These are phyloP conservation scores for Lagorchestes hirsutus DNA, from an alignment of 2,797 vertebrate species.

Conservation along the genomic window DNA sequence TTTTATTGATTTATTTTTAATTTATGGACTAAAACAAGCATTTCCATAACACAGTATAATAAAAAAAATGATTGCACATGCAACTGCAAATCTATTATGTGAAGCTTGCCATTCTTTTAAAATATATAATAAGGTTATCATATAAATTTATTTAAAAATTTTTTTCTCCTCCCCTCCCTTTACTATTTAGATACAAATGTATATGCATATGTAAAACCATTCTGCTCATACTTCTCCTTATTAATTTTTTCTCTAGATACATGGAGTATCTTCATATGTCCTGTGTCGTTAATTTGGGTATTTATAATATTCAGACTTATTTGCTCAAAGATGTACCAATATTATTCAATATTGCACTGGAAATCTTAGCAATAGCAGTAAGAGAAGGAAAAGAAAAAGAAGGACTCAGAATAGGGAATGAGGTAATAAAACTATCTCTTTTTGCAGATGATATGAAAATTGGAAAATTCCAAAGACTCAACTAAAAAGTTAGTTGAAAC, in stretches of 20 bases:
- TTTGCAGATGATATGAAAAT: not conserved
- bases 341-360: not conserved
- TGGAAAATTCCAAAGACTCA: not conserved
- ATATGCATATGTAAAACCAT: not conserved
- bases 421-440: not conserved
- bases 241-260: not conserved
- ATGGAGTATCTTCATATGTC: not conserved
- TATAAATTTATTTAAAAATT: not conserved
- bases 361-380: not conserved
- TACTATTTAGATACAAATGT: not conserved
- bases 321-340: not conserved
- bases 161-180: not conserved
- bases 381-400: not conserved
- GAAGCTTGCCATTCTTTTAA: not conserved
- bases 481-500: not conserved
- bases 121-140: not conserved
- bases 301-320: not conserved
- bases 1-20: not conserved
- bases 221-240: not conserved
- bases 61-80: not conserved
- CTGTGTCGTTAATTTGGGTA: not conserved
- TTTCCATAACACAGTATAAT: not conserved
- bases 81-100: not conserved
- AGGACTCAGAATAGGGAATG: not conserved
- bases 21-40: not conserved